Evolutionary conservation across 2,113 vertebrate genomes (phyloP).

Genomic region (Saguinus imperator): DNA sequence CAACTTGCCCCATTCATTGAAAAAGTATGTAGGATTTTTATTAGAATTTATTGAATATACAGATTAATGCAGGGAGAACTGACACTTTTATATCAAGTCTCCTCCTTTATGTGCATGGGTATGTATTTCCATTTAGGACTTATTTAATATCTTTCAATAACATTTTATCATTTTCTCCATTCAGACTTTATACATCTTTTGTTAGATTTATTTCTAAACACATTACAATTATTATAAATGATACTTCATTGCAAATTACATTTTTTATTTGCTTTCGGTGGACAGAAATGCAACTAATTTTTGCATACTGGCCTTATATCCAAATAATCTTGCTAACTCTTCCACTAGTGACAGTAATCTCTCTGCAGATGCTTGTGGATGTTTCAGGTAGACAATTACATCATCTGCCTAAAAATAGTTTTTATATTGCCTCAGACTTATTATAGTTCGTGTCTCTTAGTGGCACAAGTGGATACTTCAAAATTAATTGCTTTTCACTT

Average conservation of each 20-base stretch:
- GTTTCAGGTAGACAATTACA: not conserved
- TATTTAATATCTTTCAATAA: constrained; percentile 9
- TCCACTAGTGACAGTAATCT: not conserved
- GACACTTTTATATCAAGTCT: not conserved
- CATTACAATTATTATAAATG: not conserved
- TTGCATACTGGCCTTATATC: not conserved
- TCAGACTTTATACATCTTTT: not conserved
- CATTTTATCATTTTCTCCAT: not conserved
- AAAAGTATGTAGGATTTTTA: not conserved
- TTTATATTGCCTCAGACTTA: not conserved
- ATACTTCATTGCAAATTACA: constrained; percentile 1
- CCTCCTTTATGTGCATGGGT: not conserved
- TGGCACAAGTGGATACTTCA: not conserved
- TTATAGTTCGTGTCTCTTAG: too few species aligned
- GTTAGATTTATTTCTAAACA: not conserved
- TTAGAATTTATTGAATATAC: not conserved
- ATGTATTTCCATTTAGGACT: not conserved
- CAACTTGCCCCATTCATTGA: not conserved
- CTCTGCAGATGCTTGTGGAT: not conserved
- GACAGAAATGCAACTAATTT: not conserved
- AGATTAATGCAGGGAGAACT: not conserved
- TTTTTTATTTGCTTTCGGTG: constrained; percentile 13
- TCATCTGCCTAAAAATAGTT: not conserved
- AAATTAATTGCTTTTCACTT: not conserved
- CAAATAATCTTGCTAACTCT: not conserved